phyloP scores from a whole-genome alignment of 92 coral and sea anemone genomes.

The Epizoanthus stellaris region DNA sequence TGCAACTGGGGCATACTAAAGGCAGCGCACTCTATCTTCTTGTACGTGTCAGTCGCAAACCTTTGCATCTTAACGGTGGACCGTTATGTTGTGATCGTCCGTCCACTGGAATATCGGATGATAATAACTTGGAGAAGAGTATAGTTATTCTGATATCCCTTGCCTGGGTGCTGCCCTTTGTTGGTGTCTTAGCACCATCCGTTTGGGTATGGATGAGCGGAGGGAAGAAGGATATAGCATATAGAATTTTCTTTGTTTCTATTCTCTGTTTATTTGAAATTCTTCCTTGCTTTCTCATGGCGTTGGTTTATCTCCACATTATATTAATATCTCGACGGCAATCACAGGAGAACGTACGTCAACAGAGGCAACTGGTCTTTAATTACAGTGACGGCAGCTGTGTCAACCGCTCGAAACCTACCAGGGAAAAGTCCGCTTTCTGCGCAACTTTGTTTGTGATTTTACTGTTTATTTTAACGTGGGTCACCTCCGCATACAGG shows the following conservation, averaged over 20 bases:
- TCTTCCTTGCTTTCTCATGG: slow-evolving; percentile 1
- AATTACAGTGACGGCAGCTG: slow-evolving; percentile 3
- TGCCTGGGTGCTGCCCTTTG: not conserved
- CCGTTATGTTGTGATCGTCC: not conserved
- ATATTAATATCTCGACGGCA: slow-evolving; percentile 6
- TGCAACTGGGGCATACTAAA: not conserved
- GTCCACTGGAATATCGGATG: not conserved
- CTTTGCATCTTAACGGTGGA: slow-evolving; percentile 1
- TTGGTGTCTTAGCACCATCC: not conserved
- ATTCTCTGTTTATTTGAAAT: slow-evolving; percentile 4
- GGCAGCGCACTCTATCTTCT: not conserved
- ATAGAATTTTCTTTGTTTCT: not conserved
- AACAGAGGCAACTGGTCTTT: slow-evolving; percentile 3
- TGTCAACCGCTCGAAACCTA: not conserved
- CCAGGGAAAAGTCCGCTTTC: not conserved
- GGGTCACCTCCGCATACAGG: not conserved
- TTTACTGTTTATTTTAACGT: not conserved
- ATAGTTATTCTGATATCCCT: slow-evolving; percentile 6
- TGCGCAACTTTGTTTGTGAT: not conserved
- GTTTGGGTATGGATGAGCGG: not conserved
- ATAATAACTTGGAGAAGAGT: slow-evolving; percentile 1
- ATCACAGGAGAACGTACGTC: not conserved
- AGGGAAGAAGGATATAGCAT: not conserved
- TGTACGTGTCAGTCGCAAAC: not conserved
- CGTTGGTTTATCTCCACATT: not conserved